Evolutionary conservation across 1,140 invertebrate genomes (phyloP), one percentile per base, ranked within the genome.

Genomic region (Oryzaephilus surinamensis): DNA sequence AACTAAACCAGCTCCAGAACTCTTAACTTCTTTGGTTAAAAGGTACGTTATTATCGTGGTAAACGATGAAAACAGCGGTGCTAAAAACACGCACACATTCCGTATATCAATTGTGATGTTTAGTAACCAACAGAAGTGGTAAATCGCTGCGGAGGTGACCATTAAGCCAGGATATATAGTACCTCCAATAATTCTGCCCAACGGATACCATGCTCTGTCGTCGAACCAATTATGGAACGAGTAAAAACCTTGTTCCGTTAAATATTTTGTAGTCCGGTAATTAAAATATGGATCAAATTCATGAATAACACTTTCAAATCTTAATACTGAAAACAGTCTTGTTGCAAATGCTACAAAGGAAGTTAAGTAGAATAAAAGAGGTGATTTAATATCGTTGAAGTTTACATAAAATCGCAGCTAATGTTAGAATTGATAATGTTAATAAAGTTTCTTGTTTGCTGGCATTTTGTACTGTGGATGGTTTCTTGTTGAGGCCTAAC

Each of bases 241-340:
- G 65, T 97, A 98, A 63, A 97, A 97, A 2, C 94, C 95, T 69
- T 97, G 83, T 64, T 97, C 92, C 3, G 90, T 77, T 34, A 98
- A 67, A 62, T 81, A 97, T 48, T 89, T 81, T 7, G 95, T 98
- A 21, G 94, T 97, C 53, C 95, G 76, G 63, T 97, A 98, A 68
- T 98, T 98, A 61, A 97, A 98, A 61, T 97, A 97, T 1, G 94
- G 94, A 81, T 97, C 94, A 68, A 97, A 98, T 66, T 97, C 94
- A 68, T 97, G 94, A 54, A 97, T 97, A 4, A 98, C 92, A 65
- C 89, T 94, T 65, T 97, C 94, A 66, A 94, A 98, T 29, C 92
- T 73, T 34, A 98, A 64, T n/a, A 98, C 93, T 13, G 93, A 97
- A 63, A 97, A 97, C 11, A 97, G 65, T 38, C 94, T 74, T 11